Percentiles rank a stretch among this genome's conserved stretches.
Conservation (phyloP, 1,140 invertebrate genomes). For the Drosophila elegans region DNA sequence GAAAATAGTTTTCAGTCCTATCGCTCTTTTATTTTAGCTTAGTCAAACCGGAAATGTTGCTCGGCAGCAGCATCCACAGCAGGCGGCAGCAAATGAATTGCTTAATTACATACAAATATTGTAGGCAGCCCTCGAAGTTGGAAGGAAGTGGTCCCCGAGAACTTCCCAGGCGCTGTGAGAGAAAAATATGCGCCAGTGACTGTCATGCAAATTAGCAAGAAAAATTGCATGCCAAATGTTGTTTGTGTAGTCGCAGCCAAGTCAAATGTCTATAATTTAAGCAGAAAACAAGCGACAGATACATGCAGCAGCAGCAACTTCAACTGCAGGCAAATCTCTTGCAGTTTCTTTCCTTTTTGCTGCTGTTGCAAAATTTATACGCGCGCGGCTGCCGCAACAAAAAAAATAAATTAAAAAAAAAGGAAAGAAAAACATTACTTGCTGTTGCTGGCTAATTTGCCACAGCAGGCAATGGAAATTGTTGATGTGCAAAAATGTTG, state of each 20-base stretch:
- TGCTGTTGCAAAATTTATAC: conserved; percentile 77
- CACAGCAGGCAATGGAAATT: conserved; percentile 76
- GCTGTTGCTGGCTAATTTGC: conserved; percentile 75
- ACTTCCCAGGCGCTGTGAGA: conserved; percentile 50
- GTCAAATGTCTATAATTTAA: conserved; percentile 83
- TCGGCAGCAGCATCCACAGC: conserved; percentile 38
- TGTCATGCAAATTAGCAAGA: conserved; percentile 79
- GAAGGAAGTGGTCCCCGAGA: conserved; percentile 64
- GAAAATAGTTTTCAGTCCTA: conserved; percentile 37
- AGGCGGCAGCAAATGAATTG: conserved; percentile 68
- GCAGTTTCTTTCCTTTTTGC: conserved; percentile 51
- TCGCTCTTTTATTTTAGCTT: conserved; percentile 31
- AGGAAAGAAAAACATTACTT: conserved; percentile 54
- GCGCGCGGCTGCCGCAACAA: conserved; percentile 56
- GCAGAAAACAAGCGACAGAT: conserved; percentile 80
- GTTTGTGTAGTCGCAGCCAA: conserved; percentile 65
- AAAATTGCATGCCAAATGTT: conserved; percentile 81
- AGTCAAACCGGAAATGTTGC: conserved; percentile 74
- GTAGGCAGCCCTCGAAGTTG: conserved; percentile 47
- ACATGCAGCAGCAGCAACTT: conserved; percentile 60
- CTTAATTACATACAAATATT: conserved; percentile 81
- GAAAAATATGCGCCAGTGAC: conserved; percentile 50
- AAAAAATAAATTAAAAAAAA: conserved; percentile 28
- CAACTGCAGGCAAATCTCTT: conserved; percentile 67
- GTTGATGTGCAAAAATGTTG: conserved; percentile 77